Evolutionary conservation across 2,888 invertebrate genomes (phyloP).

Genomic region (Drosophila quinaria): DNA sequence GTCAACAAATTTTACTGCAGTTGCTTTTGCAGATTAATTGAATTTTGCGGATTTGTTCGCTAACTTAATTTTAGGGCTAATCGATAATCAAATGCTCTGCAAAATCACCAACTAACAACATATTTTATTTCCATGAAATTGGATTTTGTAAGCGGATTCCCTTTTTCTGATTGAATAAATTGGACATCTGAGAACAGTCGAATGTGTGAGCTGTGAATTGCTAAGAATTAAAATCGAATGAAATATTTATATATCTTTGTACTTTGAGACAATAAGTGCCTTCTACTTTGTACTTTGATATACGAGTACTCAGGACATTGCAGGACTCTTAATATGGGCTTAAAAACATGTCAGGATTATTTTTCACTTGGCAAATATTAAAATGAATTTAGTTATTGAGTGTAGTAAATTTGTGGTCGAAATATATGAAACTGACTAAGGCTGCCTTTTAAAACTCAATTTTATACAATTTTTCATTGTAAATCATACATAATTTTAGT

Average conservation of each 20-base stretch:
- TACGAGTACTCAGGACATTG: not conserved
- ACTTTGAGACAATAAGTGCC: constrained; percentile 1
- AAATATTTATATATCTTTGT: not conserved
- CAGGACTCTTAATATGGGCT: not conserved
- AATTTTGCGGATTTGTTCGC: constrained; percentile 33
- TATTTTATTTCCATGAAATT: constrained; percentile 10
- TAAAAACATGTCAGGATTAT: not conserved
- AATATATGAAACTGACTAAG: not conserved
- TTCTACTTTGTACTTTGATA: not conserved
- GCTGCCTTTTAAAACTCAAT: no score
- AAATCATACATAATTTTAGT: not conserved
- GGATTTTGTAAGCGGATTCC: constrained; percentile 6
- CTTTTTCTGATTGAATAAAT: not conserved
- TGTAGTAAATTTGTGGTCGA: not conserved
- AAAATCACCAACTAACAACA: constrained; percentile 4
- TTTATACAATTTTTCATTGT: no score
- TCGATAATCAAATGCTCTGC: constrained; percentile 25
- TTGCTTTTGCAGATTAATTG: constrained; percentile 35
- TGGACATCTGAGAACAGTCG: constrained; percentile 6
- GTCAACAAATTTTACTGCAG: constrained; percentile 29
- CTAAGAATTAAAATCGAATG: constrained; percentile 6
- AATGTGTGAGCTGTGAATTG: constrained; percentile 5
- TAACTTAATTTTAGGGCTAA: constrained; percentile 30
- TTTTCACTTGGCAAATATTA: not conserved
- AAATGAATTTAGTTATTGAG: not conserved